Evolutionary conservation across 1,140 invertebrate genomes (phyloP).

Genomic region (Parasteatoda tepidariorum): DNA sequence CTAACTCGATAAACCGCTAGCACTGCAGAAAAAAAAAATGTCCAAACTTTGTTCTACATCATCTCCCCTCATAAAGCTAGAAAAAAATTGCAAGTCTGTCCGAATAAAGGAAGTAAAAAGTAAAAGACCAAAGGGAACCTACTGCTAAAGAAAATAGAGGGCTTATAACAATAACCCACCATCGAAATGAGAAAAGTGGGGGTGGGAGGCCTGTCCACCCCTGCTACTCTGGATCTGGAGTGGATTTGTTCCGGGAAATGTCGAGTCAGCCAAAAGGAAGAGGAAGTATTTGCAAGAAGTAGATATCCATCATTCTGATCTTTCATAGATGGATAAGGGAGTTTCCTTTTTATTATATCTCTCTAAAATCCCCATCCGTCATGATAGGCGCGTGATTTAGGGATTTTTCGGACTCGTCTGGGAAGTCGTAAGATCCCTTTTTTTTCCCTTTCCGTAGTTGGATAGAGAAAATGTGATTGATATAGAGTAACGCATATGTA

Average conservation of each 20-base stretch:
- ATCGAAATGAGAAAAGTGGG: not conserved
- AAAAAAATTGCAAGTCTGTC: not conserved
- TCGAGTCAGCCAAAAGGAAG: not conserved
- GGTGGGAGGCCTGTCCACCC: not conserved
- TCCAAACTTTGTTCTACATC: not conserved
- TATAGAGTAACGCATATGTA: no score
- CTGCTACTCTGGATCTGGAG: not conserved
- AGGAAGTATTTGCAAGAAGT: conserved; percentile 1
- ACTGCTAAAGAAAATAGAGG: conserved; percentile 15
- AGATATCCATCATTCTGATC: conserved; percentile 4
- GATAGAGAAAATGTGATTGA: no score
- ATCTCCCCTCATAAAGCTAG: not conserved
- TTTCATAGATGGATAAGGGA: not conserved
- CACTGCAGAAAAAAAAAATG: not conserved
- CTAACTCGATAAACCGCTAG: not conserved
- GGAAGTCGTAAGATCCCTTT: not conserved
- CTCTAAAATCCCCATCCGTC: not conserved
- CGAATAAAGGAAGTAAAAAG: no score
- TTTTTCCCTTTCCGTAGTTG: no score
- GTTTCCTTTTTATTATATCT: not conserved
- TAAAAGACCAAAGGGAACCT: not conserved
- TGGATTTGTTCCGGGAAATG: conserved; percentile 22
- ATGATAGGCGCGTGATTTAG: not conserved
- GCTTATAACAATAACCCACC: conserved; percentile 14
- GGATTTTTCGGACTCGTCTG: not conserved